Evolutionary conservation across 1,140 invertebrate species (phyloP).

Genomic region (Akabosia matsudoensis): DNA sequence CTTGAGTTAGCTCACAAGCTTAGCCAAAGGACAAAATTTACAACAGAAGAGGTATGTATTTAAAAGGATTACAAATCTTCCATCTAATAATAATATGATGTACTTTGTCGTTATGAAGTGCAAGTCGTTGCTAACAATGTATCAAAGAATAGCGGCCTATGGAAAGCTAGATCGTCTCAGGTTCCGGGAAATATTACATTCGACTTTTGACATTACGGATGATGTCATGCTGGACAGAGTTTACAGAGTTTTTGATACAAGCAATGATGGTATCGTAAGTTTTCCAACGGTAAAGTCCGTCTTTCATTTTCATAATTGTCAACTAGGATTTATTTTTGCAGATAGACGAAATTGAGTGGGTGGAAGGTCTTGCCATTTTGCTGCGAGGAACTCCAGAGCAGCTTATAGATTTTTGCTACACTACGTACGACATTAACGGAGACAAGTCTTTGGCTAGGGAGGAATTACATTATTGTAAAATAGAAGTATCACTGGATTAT

Average conservation of each 20-base stretch:
- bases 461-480: slow-evolving; percentile 74
- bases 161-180: slow-evolving; percentile 74
- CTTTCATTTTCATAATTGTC: neutral
- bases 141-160: slow-evolving; percentile 39
- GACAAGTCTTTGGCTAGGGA: slow-evolving; percentile 81
- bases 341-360: slow-evolving; percentile 37
- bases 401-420: slow-evolving; percentile 36
- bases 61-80: too few species aligned
- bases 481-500: neutral
- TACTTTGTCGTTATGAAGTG: slow-evolving; percentile 27
- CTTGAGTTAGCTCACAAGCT: slow-evolving; percentile 16
- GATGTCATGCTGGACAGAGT: slow-evolving; percentile 81
- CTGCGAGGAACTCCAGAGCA: slow-evolving; percentile 33
- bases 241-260: slow-evolving; percentile 80
- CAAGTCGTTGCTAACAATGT: slow-evolving; percentile 29
- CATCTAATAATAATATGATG: neutral
- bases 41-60: slow-evolving; percentile 20
- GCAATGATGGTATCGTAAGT: slow-evolving; percentile 61
- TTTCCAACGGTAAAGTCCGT: neutral
- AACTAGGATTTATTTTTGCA: neutral
- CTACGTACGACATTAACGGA: slow-evolving; percentile 72
- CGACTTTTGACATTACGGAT: slow-evolving; percentile 82
- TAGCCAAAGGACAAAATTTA: neutral
- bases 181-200: slow-evolving; percentile 81
- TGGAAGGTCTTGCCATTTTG: slow-evolving; percentile 35